Evolutionary conservation across 2,888 invertebrate genomes (phyloP), one percentile per base, ranked within the genome.

Genomic region (Caenorhabditis sulstoni): DNA sequence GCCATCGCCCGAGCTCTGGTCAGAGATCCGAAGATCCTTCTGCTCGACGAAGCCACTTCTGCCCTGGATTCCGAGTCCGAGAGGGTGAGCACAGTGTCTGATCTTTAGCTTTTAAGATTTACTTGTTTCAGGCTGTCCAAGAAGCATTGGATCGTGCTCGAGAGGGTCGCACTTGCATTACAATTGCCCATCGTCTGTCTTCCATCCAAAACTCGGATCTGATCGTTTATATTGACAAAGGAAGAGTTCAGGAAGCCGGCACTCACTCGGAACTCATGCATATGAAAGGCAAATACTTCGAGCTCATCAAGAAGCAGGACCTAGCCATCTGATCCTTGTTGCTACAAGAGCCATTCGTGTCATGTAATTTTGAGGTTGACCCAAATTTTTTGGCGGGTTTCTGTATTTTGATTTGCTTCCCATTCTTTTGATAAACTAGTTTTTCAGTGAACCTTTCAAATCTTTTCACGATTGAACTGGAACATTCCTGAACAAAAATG

Each of bases 1-100:
- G 95, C 95, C 14, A 95, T 95, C 76, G 95, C 95, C 0, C 57
- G 80, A 74, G 80, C 80, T 7, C 41, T 80, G 37, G 80, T 80
- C 18, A 44, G 80, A 70, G 80, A 80, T 87, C 93, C 93, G 0
- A 91, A 91, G 85, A 91, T 93, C 59, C 89, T 93, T n/a, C 89
- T 93, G 11, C 88, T 93, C 49, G 93, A 93, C 86, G 93, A 93
- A 89, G 93, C 93, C 1, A 93, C 93, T 12, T 92, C 92, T 18
- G 92, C 93, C 18, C 92, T 94, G 55, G 94, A 94, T 89, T 74
- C 78, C 0, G 79, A 81, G 45, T 73, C 68, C 16, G 81, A 81
- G 45, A 78, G 81, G 93, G 94, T 61, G 94, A 94, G 90, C 94
- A 4, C n/a, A n/a, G n/a, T n/a, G n/a, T n/a, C n/a, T n/a, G n/a